phyloP scores from a whole-genome alignment of 2,888 invertebrate species.

The Macropis europaea region DNA sequence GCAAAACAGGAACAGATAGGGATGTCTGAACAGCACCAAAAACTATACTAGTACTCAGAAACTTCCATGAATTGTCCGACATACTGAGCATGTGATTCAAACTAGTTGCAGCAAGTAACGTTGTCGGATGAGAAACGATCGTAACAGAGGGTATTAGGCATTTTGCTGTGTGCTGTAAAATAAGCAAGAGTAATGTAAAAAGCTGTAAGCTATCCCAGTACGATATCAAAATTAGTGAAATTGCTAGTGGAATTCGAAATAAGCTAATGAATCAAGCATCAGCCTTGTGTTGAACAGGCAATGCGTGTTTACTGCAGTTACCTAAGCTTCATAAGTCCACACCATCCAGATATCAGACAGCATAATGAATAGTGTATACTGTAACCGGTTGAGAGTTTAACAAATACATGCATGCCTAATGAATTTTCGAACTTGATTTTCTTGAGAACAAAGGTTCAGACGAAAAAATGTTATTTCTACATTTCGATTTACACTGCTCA shows the following conservation, averaged over 20 bases:
- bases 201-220: background rate
- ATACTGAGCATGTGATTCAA: conserved; percentile 1
- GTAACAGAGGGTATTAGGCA: background rate
- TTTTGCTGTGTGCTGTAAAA: background rate
- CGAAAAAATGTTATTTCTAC: too few species aligned
- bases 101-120: background rate
- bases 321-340: conserved; percentile 44
- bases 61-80: background rate
- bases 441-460: too few species aligned
- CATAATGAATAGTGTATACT: too few species aligned
- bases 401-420: too few species aligned
- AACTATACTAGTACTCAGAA: background rate
- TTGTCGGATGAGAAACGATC: background rate
- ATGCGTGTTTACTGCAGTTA: conserved; percentile 25
- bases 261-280: conserved; percentile 6
- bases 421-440: too few species aligned
- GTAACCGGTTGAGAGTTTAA: too few species aligned
- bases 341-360: too few species aligned
- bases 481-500: too few species aligned
- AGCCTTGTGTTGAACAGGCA: conserved; percentile 12
- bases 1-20: background rate
- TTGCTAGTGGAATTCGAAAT: conserved; percentile 3
- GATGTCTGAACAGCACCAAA: conserved; percentile 5
- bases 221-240: conserved; percentile 19
- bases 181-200: background rate